phyloP scores from a whole-genome alignment of 2,888 invertebrate genomes.

The Fragum sueziense region DNA sequence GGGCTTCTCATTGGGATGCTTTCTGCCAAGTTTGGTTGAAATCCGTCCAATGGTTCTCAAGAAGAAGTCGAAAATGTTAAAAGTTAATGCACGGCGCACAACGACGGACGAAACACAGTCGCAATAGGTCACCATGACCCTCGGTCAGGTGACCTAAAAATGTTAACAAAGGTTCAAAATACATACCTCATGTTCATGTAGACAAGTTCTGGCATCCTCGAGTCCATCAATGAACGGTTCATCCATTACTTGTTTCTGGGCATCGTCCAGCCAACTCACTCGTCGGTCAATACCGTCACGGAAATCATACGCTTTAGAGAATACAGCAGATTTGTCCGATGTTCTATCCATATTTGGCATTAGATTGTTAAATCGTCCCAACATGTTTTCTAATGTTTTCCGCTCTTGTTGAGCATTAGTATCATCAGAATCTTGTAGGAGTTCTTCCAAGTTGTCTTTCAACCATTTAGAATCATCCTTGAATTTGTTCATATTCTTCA shows the following conservation, averaged over 20 bases:
- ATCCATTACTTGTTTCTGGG: slow-evolving; percentile 73
- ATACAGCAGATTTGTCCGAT: slow-evolving; percentile 95
- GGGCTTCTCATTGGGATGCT: no score
- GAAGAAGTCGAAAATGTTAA: no score
- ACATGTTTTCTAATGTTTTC: slow-evolving; percentile 88
- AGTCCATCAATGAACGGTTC: slow-evolving; percentile 76
- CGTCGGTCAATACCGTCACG: slow-evolving; percentile 94
- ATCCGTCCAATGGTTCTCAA: no score
- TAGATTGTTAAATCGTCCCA: slow-evolving; percentile 89
- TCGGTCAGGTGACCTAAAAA: no score
- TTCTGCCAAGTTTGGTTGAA: no score
- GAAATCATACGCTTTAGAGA: slow-evolving; percentile 96
- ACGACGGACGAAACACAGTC: no score
- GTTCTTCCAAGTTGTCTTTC: slow-evolving; percentile 93
- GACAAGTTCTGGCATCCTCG: slow-evolving; percentile 74
- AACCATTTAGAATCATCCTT: slow-evolving; percentile 96
- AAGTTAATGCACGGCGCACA: no score
- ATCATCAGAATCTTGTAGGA: slow-evolving; percentile 92
- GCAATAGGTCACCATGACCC: no score
- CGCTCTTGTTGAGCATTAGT: slow-evolving; percentile 91
- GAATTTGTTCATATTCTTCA: slow-evolving; percentile 72
- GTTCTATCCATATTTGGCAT: slow-evolving; percentile 96
- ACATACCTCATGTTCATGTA: slow-evolving; percentile 79
- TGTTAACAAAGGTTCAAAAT: no score
- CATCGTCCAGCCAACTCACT: slow-evolving; percentile 85